Percentiles rank a stretch among this genome's conserved stretches.
Evolutionary conservation across 2,888 invertebrate genomes (phyloP).

Genomic region (Drosophila putrida): DNA sequence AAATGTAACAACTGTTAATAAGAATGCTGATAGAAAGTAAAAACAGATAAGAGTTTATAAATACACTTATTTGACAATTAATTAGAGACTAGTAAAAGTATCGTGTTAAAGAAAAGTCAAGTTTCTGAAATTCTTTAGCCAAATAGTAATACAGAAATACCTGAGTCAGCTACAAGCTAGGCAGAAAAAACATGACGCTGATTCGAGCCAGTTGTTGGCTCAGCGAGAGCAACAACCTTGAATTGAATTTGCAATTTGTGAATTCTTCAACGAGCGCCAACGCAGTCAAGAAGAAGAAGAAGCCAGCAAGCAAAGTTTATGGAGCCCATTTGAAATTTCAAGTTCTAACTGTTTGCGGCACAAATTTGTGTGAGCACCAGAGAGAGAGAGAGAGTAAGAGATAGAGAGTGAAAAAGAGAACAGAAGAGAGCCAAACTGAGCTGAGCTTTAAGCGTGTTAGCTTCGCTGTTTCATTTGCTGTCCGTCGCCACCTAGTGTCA

Average conservation of each 20-base stretch:
- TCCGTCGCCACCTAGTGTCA: conserved; percentile 57
- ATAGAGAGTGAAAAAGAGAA: conserved; percentile 22
- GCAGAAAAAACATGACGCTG: conserved; percentile 32
- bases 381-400: conserved; percentile 1
- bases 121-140: conserved; percentile 26
- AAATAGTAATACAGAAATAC: conserved; percentile 18
- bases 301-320: conserved; percentile 27
- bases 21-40: conserved; percentile 7
- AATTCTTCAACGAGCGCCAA: conserved; percentile 63
- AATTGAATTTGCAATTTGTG: conserved; percentile 78
- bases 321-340: conserved; percentile 66
- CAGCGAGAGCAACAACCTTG: conserved; percentile 78
- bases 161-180: conserved; percentile 33
- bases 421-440: conserved; percentile 36
- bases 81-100: background rate
- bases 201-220: conserved; percentile 31
- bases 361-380: background rate
- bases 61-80: background rate
- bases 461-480: conserved; percentile 37
- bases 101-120: background rate
- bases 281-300: conserved; percentile 27
- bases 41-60: background rate
- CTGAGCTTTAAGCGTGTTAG: conserved; percentile 45
- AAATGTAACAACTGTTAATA: too few species aligned
- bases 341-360: conserved; percentile 70